Evolutionary conservation across 2,888 invertebrate species (phyloP).

Genomic region (Catocala sponsa): DNA sequence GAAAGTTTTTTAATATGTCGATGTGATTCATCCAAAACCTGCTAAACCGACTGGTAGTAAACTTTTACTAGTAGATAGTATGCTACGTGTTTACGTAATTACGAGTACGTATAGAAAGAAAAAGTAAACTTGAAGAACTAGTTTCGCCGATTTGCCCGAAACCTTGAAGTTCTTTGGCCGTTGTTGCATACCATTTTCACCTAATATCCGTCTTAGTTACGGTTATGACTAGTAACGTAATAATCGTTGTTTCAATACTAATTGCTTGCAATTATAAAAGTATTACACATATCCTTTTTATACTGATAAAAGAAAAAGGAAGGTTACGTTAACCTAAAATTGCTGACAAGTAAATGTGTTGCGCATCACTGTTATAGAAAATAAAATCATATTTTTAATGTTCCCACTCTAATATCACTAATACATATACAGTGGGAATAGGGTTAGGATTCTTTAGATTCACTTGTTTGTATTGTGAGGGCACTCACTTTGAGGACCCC

Average conservation of each 20-base stretch:
- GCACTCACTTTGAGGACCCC: too few species aligned
- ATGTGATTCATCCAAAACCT: constrained; percentile 12
- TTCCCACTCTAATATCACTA: neutral
- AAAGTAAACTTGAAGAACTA: constrained; percentile 10
- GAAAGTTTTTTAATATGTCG: constrained; percentile 16
- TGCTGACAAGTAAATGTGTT: neutral
- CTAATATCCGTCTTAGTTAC: constrained; percentile 13
- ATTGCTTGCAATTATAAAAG: constrained; percentile 5
- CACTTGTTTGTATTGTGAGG: neutral
- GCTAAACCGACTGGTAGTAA: constrained; percentile 5
- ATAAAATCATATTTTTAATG: neutral
- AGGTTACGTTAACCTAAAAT: neutral
- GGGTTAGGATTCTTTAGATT: too few species aligned
- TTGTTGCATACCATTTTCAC: constrained; percentile 13
- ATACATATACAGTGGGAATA: too few species aligned
- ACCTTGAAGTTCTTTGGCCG: constrained; percentile 16
- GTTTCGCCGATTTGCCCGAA: constrained; percentile 3
- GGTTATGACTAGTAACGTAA: neutral
- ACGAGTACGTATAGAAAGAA: constrained; percentile 2
- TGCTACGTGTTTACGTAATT: constrained; percentile 8
- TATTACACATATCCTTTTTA: neutral
- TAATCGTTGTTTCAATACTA: constrained; percentile 3
- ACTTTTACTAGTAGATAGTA: constrained; percentile 11
- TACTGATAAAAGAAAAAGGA: neutral
- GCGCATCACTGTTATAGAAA: neutral